Evolutionary conservation across 1,140 invertebrate species (phyloP).

Genomic region (Drosophila nigrodunni): DNA sequence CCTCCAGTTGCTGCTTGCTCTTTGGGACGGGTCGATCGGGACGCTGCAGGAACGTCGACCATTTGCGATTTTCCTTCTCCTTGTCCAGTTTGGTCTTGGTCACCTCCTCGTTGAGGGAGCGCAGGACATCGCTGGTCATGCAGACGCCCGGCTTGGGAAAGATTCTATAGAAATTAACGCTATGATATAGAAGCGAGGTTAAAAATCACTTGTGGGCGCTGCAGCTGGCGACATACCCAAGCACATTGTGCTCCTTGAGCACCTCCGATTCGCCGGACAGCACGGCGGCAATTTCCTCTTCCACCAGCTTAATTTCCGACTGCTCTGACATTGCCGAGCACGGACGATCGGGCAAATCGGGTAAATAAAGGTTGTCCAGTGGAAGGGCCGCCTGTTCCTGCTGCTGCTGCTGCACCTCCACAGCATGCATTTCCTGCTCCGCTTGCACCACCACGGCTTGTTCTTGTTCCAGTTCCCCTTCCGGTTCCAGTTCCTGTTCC

Average conservation of each 20-base stretch:
- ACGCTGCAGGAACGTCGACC: constrained; percentile 90
- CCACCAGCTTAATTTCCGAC: constrained; percentile 85
- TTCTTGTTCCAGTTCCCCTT: constrained; percentile 34
- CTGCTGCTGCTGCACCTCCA: constrained; percentile 32
- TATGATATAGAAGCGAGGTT: constrained; percentile 66
- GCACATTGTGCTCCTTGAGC: constrained; percentile 87
- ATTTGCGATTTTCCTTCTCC: constrained; percentile 87
- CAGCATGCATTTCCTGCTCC: constrained; percentile 65
- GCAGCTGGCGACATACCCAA: constrained; percentile 86
- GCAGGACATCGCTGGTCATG: constrained; percentile 89
- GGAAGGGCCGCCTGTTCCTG: constrained; percentile 2
- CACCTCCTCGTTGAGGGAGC: constrained; percentile 87
- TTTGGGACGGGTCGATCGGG: constrained; percentile 88
- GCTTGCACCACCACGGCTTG: constrained; percentile 16
- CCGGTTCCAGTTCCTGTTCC: constrained; percentile 51
- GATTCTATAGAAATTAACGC: constrained; percentile 89
- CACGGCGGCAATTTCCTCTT: constrained; percentile 89
- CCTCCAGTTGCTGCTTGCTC: constrained; percentile 82
- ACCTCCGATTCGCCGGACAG: constrained; percentile 89
- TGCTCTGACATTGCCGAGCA: constrained; percentile 74
- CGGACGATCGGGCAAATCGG: constrained; percentile 76
- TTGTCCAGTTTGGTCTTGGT: constrained; percentile 85
- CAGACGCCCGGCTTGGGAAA: constrained; percentile 87
- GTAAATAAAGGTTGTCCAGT: constrained; percentile 55
- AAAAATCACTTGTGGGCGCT: constrained; percentile 21